A percentile compares a stretch with the other conserved stretches of the same genome.
These are phyloP conservation scores for Syngnathus typhle DNA, from an alignment of 2,113 vertebrate species.

Conservation along the genomic window DNA sequence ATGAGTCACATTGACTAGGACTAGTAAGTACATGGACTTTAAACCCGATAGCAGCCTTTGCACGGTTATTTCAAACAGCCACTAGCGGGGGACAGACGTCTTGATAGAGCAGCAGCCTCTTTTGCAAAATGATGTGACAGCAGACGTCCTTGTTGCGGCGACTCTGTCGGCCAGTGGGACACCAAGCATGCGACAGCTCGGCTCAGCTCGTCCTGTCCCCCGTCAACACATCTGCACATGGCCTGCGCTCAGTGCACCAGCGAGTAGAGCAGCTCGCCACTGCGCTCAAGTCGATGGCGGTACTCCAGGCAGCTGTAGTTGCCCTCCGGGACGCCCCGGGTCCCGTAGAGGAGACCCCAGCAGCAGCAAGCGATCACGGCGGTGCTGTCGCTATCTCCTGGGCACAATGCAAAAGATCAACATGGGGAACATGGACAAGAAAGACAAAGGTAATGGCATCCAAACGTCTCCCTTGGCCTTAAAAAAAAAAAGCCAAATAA, in stretches of 20 bases:
- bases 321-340: constrained; percentile 60
- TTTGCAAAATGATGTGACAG: not conserved
- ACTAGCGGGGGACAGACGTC: constrained; percentile 38
- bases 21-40: too few species aligned
- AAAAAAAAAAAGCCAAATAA: too few species aligned
- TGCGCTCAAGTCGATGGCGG: constrained; percentile 55
- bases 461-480: too few species aligned
- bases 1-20: not conserved
- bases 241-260: constrained; percentile 35
- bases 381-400: constrained; percentile 79
- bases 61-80: constrained; percentile 18
- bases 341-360: constrained; percentile 73
- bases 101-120: constrained; percentile 1
- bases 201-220: constrained; percentile 9
- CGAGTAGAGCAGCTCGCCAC: constrained; percentile 49
- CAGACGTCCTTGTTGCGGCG: constrained; percentile 14
- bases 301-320: constrained; percentile 76
- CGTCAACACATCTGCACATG: constrained; percentile 2
- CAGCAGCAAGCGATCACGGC: constrained; percentile 76
- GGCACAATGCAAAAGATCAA: not conserved
- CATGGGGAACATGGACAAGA: too few species aligned
- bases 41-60: not conserved
- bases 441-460: too few species aligned
- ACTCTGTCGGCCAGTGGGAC: constrained; percentile 41
- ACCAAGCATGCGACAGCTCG: not conserved